Conservation (phyloP, 2,113 vertebrate species). For the Atrichornis clamosus region DNA sequence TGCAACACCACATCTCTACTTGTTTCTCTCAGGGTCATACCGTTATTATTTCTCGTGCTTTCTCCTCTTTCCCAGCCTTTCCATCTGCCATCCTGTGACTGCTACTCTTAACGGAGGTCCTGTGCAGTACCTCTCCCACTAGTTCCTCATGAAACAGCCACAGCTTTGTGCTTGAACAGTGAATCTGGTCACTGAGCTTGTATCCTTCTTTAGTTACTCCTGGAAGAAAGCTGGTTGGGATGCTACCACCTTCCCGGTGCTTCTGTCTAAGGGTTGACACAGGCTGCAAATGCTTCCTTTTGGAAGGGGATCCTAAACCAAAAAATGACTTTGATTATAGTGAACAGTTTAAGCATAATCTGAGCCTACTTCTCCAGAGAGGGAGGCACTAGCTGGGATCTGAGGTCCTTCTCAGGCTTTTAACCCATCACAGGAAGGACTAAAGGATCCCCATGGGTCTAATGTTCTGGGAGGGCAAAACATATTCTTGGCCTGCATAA, state of each 20-base stretch:
- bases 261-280: background rate
- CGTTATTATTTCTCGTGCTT: background rate
- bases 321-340: background rate
- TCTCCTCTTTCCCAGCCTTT: background rate
- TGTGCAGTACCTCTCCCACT: background rate
- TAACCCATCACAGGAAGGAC: background rate
- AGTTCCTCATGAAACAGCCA: background rate
- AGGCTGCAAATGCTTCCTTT: background rate
- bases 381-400: background rate
- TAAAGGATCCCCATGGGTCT: background rate
- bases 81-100: background rate
- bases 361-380: background rate
- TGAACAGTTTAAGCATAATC: background rate
- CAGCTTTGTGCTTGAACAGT: background rate
- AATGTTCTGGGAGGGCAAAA: background rate
- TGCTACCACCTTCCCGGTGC: background rate
- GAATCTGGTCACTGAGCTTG: background rate
- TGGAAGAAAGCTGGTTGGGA: background rate
- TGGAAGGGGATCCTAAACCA: background rate
- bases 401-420: background rate
- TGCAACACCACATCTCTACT: background rate
- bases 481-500: background rate
- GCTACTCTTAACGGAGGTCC: background rate
- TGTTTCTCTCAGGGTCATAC: background rate
- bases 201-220: background rate